phyloP scores from a whole-genome alignment of 1,140 invertebrate species.

The Philopotamus ludificatus region DNA sequence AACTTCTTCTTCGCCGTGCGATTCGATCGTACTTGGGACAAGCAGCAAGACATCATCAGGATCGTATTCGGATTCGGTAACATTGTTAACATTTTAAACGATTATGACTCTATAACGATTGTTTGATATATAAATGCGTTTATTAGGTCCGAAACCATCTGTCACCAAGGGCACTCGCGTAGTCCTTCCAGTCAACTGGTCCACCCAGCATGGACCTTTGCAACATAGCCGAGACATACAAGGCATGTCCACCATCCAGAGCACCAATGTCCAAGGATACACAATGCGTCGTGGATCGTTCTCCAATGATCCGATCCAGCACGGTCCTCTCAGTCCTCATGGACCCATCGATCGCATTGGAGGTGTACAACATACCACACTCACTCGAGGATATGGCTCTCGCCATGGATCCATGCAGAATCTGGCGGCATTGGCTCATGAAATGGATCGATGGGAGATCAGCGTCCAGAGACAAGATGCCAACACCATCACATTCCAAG shows the following conservation, averaged over 20 bases:
- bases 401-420: slow-evolving; percentile 53
- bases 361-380: slow-evolving; percentile 47
- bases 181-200: slow-evolving; percentile 58
- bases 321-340: slow-evolving; percentile 53
- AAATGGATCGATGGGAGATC: slow-evolving; percentile 62
- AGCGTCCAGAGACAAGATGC: slow-evolving; percentile 60
- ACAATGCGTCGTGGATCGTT: slow-evolving; percentile 53
- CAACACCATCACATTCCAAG: slow-evolving; percentile 62
- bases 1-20: slow-evolving; percentile 63
- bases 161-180: slow-evolving; percentile 65
- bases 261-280: slow-evolving; percentile 44
- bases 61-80: slow-evolving; percentile 55
- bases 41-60: slow-evolving; percentile 54
- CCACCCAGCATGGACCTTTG: slow-evolving; percentile 49
- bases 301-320: slow-evolving; percentile 52
- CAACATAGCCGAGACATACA: slow-evolving; percentile 52
- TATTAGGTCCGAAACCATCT: slow-evolving; percentile 62
- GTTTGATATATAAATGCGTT: slow-evolving; percentile 11
- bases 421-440: slow-evolving; percentile 52
- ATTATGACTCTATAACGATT: neutral
- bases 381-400: slow-evolving; percentile 47
- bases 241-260: slow-evolving; percentile 35
- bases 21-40: slow-evolving; percentile 56
- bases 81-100: slow-evolving; percentile 26
- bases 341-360: slow-evolving; percentile 49